These are phyloP conservation scores for Stenurella melanura DNA, from an alignment of 2,888 invertebrate species.

Conservation along the genomic window DNA sequence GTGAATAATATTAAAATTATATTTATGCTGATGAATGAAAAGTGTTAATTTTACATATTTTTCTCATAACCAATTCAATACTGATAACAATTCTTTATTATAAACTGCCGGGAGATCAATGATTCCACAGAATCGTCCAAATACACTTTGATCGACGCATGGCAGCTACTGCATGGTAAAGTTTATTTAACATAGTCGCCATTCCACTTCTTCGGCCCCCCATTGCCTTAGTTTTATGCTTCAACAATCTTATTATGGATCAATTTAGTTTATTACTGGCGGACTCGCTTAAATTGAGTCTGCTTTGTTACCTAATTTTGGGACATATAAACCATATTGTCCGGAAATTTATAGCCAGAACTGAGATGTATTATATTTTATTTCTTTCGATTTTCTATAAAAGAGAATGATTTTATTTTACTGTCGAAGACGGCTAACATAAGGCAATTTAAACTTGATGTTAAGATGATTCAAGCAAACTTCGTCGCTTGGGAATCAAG, in stretches of 20 bases:
- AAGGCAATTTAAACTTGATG: slow-evolving; percentile 21
- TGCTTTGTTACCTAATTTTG: slow-evolving; percentile 39
- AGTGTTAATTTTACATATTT: too few relatives aligned
- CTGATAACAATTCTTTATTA: too few relatives aligned
- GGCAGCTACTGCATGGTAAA: neutral
- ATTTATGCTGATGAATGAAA: too few relatives aligned
- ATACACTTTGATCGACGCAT: neutral
- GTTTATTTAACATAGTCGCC: slow-evolving; percentile 1
- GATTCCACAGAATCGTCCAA: neutral
- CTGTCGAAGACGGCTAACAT: slow-evolving; percentile 14
- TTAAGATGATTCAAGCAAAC: slow-evolving; percentile 22
- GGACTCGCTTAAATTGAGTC: slow-evolving; percentile 24
- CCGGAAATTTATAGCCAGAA: slow-evolving; percentile 39
- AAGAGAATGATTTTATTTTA: slow-evolving; percentile 29
- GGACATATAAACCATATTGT: slow-evolving; percentile 37
- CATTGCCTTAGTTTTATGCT: slow-evolving; percentile 10
- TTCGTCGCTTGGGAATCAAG: slow-evolving; percentile 4
- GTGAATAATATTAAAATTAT: too few relatives aligned
- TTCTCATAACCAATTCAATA: too few relatives aligned
- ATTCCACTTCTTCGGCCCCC: neutral
- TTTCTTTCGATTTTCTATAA: slow-evolving; percentile 35
- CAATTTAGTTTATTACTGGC: slow-evolving; percentile 41
- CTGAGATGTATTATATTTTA: slow-evolving; percentile 39
- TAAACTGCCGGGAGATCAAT: too few relatives aligned
- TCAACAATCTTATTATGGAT: slow-evolving; percentile 36